Conservation (phyloP, 2,797 vertebrate genomes). For the Helostoma temminkii region DNA sequence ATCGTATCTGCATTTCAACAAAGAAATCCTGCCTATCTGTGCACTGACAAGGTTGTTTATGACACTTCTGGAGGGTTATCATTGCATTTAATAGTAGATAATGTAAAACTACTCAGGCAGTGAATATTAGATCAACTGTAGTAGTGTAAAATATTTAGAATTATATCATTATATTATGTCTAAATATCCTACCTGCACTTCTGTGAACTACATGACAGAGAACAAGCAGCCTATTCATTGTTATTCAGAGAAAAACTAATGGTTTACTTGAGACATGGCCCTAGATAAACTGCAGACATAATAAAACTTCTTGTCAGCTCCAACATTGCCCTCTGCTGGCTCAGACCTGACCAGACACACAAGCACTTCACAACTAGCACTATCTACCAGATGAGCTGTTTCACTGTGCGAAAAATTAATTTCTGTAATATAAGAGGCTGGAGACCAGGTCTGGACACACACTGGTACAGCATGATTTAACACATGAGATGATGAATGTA, state of each 20-base stretch:
- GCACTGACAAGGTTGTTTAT: background rate
- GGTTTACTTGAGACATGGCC: background rate
- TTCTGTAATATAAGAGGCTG: conserved; percentile 34
- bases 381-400: background rate
- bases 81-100: no score
- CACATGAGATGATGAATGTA: conserved; percentile 21
- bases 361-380: background rate
- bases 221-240: no score
- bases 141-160: no score
- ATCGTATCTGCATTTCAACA: background rate
- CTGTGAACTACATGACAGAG: no score
- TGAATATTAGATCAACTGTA: no score
- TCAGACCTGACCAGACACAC: conserved; percentile 3
- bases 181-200: no score
- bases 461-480: background rate
- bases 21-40: background rate
- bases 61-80: background rate
- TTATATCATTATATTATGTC: no score
- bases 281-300: conserved; percentile 5
- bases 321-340: conserved; percentile 67
- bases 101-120: no score
- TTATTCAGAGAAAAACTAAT: no score
- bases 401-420: no score
- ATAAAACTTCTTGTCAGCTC: background rate
- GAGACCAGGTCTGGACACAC: conserved; percentile 23